phyloP scores from a whole-genome alignment of 2,888 invertebrate genomes.

The Melanostoma mellinum region DNA sequence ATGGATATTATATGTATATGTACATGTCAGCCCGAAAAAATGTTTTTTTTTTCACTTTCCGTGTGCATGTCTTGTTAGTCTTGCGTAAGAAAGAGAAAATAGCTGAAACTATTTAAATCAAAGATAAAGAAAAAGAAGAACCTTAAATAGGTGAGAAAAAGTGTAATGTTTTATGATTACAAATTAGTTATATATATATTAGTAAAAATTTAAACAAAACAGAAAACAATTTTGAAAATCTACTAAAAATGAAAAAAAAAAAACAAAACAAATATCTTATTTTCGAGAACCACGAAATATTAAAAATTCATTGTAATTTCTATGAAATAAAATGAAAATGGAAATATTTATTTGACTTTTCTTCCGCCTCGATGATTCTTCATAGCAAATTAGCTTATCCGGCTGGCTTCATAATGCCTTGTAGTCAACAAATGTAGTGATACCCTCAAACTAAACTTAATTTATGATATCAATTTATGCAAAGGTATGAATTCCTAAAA shows the following conservation, averaged over 20 bases:
- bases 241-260: conserved; percentile 65
- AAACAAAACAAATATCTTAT: conserved; percentile 71
- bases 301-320: conserved; percentile 76
- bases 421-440: too few relatives aligned
- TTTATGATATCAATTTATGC: too few relatives aligned
- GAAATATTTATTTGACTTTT: conserved; percentile 47
- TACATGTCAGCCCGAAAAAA: conserved; percentile 37
- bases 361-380: conserved; percentile 5
- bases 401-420: not conserved
- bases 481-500: too few relatives aligned
- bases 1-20: conserved; percentile 32
- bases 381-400: too few relatives aligned
- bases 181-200: conserved; percentile 67
- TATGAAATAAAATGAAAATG: conserved; percentile 77
- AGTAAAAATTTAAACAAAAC: conserved; percentile 52
- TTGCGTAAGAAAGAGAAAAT: conserved; percentile 42
- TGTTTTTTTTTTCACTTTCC: conserved; percentile 32
- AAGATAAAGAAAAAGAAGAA: conserved; percentile 39
- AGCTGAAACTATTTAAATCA: conserved; percentile 43
- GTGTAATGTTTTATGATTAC: conserved; percentile 72
- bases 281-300: conserved; percentile 67
- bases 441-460: too few relatives aligned
- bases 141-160: conserved; percentile 39
- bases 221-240: conserved; percentile 56
- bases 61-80: conserved; percentile 57